Percentiles rank a stretch among this genome's conserved stretches.
Conservation (phyloP, 2,888 invertebrate species). For the Leucozona laternaria region DNA sequence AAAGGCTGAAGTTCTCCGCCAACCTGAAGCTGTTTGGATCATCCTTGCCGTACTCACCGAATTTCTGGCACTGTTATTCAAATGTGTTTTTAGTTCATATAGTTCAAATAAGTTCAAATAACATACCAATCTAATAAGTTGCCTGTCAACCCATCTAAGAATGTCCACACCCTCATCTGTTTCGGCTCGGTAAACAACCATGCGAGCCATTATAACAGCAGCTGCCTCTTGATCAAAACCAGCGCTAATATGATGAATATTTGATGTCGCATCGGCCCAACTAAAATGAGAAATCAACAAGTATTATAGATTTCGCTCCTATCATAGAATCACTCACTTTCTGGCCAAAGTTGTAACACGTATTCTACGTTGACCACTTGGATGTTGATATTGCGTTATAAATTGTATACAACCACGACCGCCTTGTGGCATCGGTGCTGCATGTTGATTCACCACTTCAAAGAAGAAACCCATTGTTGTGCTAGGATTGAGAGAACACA, state of each 20-base stretch:
- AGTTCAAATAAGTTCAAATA: not conserved
- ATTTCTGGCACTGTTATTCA: constrained; percentile 95
- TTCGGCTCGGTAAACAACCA: constrained; percentile 98
- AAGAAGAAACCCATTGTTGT: constrained; percentile 97
- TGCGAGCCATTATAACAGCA: constrained; percentile 97
- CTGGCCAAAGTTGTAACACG: constrained; percentile 98
- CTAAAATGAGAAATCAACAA: constrained; percentile 83
- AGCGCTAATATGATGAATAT: constrained; percentile 95
- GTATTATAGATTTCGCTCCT: not conserved
- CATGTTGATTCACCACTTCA: constrained; percentile 98
- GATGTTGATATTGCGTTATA: constrained; percentile 99
- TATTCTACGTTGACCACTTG: constrained; percentile 96
- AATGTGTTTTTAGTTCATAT: not conserved
- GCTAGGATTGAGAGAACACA: constrained; percentile 96
- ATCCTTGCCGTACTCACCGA: constrained; percentile 99
- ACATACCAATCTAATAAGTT: constrained; percentile 96
- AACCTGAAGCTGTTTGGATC: constrained; percentile 98
- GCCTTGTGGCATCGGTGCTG: constrained; percentile 97
- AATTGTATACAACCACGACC: constrained; percentile 98
- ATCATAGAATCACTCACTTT: constrained; percentile 86
- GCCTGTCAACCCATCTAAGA: constrained; percentile 98
- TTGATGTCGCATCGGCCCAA: constrained; percentile 97
- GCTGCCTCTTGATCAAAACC: constrained; percentile 99
- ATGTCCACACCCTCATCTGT: constrained; percentile 98
- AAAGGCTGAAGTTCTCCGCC: constrained; percentile 98